Evolutionary conservation across 2,113 vertebrate genomes (phyloP).

Genomic region (Eupsittula cactorum): DNA sequence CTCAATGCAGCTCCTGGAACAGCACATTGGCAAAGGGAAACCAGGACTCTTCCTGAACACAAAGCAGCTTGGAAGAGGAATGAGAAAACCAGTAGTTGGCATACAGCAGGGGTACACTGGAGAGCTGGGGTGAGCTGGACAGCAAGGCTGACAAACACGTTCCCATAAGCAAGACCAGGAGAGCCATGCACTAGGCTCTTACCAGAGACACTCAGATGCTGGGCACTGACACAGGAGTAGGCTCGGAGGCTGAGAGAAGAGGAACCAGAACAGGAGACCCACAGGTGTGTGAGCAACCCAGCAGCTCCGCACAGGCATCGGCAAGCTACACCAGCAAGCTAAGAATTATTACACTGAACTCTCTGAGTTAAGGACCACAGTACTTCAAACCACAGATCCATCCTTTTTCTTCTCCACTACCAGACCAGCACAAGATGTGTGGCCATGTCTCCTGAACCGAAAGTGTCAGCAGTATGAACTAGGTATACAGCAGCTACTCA

Average conservation of each 20-base stretch:
- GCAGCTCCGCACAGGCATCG: neutral
- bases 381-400: neutral
- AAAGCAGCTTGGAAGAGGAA: neutral
- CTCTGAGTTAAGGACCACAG: neutral
- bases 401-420: neutral
- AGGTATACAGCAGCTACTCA: neutral
- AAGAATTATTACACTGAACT: neutral
- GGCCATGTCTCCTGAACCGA: neutral
- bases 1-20: neutral
- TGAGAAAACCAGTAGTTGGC: neutral
- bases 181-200: accelerated
- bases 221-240: neutral
- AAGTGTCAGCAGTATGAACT: neutral
- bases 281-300: accelerated
- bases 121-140: neutral
- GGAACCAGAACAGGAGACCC: neutral
- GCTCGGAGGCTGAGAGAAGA: neutral
- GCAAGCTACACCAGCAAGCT: neutral
- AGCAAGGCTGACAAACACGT: neutral
- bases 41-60: neutral
- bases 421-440: neutral
- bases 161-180: neutral
- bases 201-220: accelerated
- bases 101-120: accelerated
- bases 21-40: neutral